Evolutionary conservation across 2,113 vertebrate genomes (phyloP).

Genomic region (Etheostoma spectabile): DNA sequence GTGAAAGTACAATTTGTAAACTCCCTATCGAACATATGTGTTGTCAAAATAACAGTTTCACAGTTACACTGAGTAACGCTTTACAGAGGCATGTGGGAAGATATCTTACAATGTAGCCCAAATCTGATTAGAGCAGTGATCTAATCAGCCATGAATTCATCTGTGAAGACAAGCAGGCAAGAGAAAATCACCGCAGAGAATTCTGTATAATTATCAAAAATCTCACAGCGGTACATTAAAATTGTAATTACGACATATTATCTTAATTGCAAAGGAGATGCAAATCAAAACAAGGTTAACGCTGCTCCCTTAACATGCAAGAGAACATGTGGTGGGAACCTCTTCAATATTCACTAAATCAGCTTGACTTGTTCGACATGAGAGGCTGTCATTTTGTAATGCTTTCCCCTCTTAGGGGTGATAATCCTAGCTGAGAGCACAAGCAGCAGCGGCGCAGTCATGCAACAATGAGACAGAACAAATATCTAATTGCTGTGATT

Average conservation of each 20-base stretch:
- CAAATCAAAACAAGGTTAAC: slow-evolving; percentile 86
- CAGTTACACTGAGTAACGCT: slow-evolving; percentile 62
- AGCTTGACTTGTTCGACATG: slow-evolving; percentile 79
- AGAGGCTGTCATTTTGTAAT: slow-evolving; percentile 77
- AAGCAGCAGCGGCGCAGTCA: slow-evolving; percentile 59
- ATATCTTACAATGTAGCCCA: slow-evolving; percentile 73
- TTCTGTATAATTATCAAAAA: slow-evolving; percentile 84
- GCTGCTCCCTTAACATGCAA: slow-evolving; percentile 77
- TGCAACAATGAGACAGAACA: slow-evolving; percentile 74
- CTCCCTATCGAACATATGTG: slow-evolving; percentile 45
- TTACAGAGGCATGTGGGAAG: slow-evolving; percentile 72
- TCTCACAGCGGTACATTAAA: slow-evolving; percentile 84
- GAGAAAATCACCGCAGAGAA: slow-evolving; percentile 80
- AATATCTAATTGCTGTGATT: slow-evolving; percentile 77
- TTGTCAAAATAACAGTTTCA: slow-evolving; percentile 45
- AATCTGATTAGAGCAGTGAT: slow-evolving; percentile 81
- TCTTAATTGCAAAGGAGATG: slow-evolving; percentile 85
- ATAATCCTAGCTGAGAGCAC: slow-evolving; percentile 76
- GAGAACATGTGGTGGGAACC: slow-evolving; percentile 75
- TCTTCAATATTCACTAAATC: slow-evolving; percentile 81
- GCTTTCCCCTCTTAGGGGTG: slow-evolving; percentile 72
- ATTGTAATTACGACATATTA: slow-evolving; percentile 86
- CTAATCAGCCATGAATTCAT: slow-evolving; percentile 85
- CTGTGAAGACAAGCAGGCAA: slow-evolving; percentile 77
- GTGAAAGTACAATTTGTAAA: slow-evolving; percentile 37